Percentiles rank a stretch among this genome's conserved stretches.
These are phyloP conservation scores for Sibirionetta formosa DNA, from an alignment of 2,797 vertebrate species.

Conservation along the genomic window DNA sequence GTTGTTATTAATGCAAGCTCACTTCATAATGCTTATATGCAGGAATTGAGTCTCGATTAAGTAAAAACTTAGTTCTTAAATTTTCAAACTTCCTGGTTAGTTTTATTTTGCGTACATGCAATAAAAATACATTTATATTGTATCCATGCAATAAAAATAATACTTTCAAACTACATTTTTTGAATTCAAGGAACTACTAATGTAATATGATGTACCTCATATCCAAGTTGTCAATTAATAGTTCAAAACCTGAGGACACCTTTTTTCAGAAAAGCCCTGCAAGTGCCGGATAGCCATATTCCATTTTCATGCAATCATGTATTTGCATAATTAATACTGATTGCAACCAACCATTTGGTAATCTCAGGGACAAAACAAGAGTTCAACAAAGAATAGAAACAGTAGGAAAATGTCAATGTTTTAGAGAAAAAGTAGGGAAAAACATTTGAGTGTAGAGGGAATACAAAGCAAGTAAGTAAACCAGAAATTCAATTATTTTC, in stretches of 20 bases:
- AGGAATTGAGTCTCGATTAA: background rate
- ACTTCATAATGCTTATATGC: background rate
- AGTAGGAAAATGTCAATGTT: background rate
- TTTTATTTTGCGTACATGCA: background rate
- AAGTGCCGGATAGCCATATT: background rate
- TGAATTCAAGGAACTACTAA: background rate
- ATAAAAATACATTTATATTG: background rate
- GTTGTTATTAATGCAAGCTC: background rate
- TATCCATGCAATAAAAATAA: background rate
- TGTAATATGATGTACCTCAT: background rate
- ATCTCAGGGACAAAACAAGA: background rate
- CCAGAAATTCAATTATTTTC: background rate
- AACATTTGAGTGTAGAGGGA: background rate
- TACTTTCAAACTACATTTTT: background rate
- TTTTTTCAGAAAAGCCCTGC: background rate
- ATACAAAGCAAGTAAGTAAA: background rate
- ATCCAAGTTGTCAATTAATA: background rate
- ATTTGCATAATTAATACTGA: background rate
- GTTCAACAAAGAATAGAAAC: background rate
- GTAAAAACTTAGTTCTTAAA: background rate
- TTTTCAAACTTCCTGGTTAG: background rate
- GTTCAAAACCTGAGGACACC: background rate
- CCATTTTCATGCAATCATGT: background rate
- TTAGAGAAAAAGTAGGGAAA: background rate
- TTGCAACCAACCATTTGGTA: accelerated